Evolutionary conservation across 92 coral and sea anemone species (phyloP).

Genomic region (Porites evermanni): DNA sequence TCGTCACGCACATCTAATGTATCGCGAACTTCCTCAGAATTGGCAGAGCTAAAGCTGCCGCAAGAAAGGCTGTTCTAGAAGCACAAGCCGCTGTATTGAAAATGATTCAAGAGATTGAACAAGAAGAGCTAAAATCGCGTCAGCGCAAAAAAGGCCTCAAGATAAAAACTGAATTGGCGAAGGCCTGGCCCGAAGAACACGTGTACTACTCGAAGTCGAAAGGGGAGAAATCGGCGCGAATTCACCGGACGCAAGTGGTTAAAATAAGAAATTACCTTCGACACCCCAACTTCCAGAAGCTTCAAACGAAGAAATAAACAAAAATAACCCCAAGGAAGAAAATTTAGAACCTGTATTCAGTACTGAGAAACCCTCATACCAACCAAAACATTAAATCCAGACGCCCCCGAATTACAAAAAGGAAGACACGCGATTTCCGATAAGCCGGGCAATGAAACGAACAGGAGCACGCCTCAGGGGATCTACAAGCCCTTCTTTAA

Average conservation of each 20-base stretch:
- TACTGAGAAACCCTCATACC: too few relatives aligned
- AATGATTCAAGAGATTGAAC: constrained; percentile 28
- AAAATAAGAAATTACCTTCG: too few relatives aligned
- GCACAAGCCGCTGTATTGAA: constrained; percentile 38
- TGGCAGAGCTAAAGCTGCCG: constrained; percentile 58
- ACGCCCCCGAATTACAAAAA: too few relatives aligned
- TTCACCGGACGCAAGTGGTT: too few relatives aligned
- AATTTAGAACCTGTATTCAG: too few relatives aligned
- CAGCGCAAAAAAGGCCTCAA: constrained; percentile 6
- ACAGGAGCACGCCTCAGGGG: too few relatives aligned
- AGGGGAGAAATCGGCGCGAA: not conserved
- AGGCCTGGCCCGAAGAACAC: constrained; percentile 58
- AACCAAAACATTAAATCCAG: too few relatives aligned
- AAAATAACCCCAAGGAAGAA: too few relatives aligned
- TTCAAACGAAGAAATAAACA: too few relatives aligned
- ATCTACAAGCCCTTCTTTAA: constrained; percentile 1
- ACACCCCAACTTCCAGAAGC: too few relatives aligned
- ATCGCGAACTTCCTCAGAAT: constrained; percentile 15
- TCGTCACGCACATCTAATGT: not conserved
- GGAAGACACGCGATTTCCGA: too few relatives aligned
- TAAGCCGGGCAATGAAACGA: too few relatives aligned
- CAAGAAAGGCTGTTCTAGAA: constrained; percentile 41
- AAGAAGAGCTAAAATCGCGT: constrained; percentile 41
- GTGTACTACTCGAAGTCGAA: constrained; percentile 8
- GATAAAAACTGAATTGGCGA: constrained; percentile 38